Evolutionary conservation across 2,113 vertebrate species (phyloP).

Genomic region (Myotis lucifugus): DNA sequence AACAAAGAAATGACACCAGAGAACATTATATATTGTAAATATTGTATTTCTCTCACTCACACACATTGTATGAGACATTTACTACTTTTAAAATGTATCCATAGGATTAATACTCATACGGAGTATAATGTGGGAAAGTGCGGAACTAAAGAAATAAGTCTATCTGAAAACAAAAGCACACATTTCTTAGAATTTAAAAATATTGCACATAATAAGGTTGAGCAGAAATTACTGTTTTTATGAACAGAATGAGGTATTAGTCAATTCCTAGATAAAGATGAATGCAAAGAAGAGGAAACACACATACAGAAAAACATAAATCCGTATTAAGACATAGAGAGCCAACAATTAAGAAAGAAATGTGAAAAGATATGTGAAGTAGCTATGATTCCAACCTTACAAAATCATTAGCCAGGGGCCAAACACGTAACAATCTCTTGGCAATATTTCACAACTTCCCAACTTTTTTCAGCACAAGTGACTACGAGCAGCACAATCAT

Average conservation of each 20-base stretch:
- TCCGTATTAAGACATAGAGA: conserved; percentile 68
- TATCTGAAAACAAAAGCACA: conserved; percentile 79
- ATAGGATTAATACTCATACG: conserved; percentile 79
- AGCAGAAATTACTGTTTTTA: conserved; percentile 84
- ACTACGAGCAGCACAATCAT: not conserved
- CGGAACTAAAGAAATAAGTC: conserved; percentile 79
- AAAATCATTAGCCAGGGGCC: conserved; percentile 58
- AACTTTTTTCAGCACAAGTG: conserved; percentile 45
- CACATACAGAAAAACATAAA: conserved; percentile 68
- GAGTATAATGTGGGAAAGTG: conserved; percentile 76
- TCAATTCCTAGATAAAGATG: conserved; percentile 85
- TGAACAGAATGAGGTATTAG: conserved; percentile 88
- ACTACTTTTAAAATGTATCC: conserved; percentile 75
- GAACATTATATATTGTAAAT: conserved; percentile 54
- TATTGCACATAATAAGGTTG: conserved; percentile 87
- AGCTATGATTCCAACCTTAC: conserved; percentile 72
- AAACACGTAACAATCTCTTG: conserved; percentile 62
- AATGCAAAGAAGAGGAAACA: conserved; percentile 76
- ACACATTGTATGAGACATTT: conserved; percentile 62
- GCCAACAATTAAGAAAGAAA: conserved; percentile 74
- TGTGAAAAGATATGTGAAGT: conserved; percentile 47
- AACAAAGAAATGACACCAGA: conserved; percentile 64
- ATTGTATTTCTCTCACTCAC: conserved; percentile 77
- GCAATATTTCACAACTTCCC: conserved; percentile 40
- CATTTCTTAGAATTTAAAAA: conserved; percentile 80